A percentile compares a stretch with the other conserved stretches of the same genome.
Evolutionary conservation across 2,113 vertebrate genomes (phyloP).

Genomic region (Cariama cristata): DNA sequence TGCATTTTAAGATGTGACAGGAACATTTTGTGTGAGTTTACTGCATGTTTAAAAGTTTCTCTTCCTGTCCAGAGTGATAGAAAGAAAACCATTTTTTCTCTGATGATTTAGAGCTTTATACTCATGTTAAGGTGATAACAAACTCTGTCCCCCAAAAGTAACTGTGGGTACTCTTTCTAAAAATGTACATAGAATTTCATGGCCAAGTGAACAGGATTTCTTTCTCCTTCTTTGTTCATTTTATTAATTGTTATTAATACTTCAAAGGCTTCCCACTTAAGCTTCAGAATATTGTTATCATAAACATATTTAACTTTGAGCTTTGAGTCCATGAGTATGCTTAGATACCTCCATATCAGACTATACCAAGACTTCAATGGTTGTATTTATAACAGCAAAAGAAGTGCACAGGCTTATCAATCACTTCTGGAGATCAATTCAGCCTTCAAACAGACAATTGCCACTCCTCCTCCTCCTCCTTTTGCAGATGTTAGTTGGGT

Average conservation of each 20-base stretch:
- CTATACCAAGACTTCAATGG: not conserved
- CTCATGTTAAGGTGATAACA: not conserved
- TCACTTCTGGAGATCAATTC: not conserved
- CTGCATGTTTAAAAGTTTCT: not conserved
- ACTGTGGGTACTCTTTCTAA: not conserved
- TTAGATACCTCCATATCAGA: not conserved
- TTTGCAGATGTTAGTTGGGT: not conserved
- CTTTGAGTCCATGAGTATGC: not conserved
- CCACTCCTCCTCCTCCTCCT: not conserved
- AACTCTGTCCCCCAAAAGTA: not conserved
- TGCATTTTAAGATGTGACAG: not conserved
- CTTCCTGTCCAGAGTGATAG: not conserved
- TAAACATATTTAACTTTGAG: not conserved
- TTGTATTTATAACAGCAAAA: not conserved
- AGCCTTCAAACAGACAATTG: not conserved
- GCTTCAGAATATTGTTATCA: not conserved
- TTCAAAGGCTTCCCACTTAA: not conserved
- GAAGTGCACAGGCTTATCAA: not conserved
- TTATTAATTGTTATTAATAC: not conserved
- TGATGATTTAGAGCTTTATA: conserved; percentile 8
- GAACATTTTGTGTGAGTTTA: not conserved
- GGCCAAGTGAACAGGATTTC: not conserved
- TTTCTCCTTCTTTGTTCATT: not conserved
- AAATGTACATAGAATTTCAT: conserved; percentile 19
- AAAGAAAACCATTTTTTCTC: conserved; percentile 7